Conservation (phyloP, 2,113 vertebrate species). For the Elephantulus edwardii region DNA sequence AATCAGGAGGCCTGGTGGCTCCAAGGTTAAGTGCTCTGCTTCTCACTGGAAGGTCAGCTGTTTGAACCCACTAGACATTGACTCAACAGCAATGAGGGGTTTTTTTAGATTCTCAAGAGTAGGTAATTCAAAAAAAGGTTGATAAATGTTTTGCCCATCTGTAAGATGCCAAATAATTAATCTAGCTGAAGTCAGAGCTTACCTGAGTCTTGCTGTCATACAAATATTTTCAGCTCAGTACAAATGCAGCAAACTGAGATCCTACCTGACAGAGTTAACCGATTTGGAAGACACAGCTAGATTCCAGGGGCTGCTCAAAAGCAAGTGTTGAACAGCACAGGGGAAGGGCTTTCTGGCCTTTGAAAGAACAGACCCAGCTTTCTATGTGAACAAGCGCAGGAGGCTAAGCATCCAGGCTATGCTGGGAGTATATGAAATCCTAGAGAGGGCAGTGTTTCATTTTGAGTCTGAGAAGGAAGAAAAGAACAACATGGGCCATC, state of each 20-base stretch:
- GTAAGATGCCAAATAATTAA: neutral
- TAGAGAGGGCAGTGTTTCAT: conserved; percentile 62
- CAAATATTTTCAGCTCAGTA: neutral
- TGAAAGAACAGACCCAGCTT: neutral
- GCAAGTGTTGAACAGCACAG: neutral
- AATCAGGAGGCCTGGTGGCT: neutral
- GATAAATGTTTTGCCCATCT: neutral
- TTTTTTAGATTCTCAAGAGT: neutral
- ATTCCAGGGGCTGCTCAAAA: neutral
- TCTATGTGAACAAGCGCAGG: neutral
- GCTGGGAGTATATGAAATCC: neutral
- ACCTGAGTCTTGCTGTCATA: neutral
- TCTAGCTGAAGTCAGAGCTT: neutral
- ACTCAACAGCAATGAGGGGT: neutral
- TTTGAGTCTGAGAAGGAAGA: conserved; percentile 29
- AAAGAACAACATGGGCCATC: conserved; percentile 60
- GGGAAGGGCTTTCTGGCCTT: neutral
- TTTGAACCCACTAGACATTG: neutral
- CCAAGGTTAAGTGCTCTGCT: neutral
- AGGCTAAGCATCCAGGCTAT: neutral
- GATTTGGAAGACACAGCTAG: neutral
- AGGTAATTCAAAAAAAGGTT: neutral
- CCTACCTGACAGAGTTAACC: neutral
- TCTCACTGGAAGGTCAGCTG: neutral
- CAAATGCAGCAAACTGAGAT: neutral